Conservation (phyloP, 2,888 invertebrate species). For the Eubasilissa splendida region DNA sequence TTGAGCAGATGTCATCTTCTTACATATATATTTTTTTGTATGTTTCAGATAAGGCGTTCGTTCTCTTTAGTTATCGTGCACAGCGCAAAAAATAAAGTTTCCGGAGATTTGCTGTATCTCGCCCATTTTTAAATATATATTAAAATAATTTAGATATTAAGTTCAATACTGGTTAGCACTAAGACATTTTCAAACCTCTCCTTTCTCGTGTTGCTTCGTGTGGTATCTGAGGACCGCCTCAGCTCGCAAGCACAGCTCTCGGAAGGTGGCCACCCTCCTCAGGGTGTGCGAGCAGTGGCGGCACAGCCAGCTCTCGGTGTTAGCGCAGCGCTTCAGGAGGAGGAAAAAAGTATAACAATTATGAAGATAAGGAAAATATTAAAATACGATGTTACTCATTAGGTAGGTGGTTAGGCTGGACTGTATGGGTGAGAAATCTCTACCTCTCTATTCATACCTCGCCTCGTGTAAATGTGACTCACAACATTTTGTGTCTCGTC, state of each 20-base stretch:
- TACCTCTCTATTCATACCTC: too few relatives aligned
- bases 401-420: too few relatives aligned
- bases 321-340: not conserved
- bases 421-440: too few relatives aligned
- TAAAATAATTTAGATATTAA: not conserved
- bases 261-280: not conserved
- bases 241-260: not conserved
- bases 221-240: not conserved
- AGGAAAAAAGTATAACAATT: not conserved
- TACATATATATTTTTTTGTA: too few relatives aligned
- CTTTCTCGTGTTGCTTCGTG: not conserved
- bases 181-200: not conserved
- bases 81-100: not conserved
- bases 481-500: too few relatives aligned
- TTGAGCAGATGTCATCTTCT: too few relatives aligned
- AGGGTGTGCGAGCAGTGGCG: not conserved
- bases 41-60: too few relatives aligned
- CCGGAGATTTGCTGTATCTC: not conserved
- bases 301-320: not conserved
- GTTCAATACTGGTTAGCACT: not conserved
- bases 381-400: too few relatives aligned
- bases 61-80: too few relatives aligned
- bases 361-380: too few relatives aligned
- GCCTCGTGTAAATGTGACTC: too few relatives aligned
- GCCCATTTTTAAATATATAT: not conserved